phyloP scores from a whole-genome alignment of 2,888 invertebrate species.

The Cerastis rubricosa region DNA sequence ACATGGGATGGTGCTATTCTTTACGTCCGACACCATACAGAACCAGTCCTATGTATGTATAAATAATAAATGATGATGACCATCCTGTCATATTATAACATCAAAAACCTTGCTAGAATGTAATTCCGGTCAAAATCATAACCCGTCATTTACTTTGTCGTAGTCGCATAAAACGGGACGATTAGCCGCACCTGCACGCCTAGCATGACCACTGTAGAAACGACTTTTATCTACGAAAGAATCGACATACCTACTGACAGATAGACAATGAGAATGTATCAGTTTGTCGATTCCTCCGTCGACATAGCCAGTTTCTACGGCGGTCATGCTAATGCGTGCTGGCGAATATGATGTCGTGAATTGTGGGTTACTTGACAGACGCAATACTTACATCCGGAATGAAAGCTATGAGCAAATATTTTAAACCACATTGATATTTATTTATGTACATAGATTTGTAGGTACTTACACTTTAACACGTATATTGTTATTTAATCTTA shows the following conservation, averaged over 20 bases:
- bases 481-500: not conserved
- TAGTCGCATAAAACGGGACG: not conserved
- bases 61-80: not conserved
- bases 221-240: too few relatives aligned
- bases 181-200: not conserved
- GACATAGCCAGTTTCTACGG: too few relatives aligned
- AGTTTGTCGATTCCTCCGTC: too few relatives aligned
- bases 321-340: too few relatives aligned
- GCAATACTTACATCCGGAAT: not conserved
- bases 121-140: not conserved
- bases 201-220: too few relatives aligned
- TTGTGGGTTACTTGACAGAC: not conserved
- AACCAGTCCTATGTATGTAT: too few relatives aligned
- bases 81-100: not conserved
- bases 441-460: not conserved
- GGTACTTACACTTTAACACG: not conserved
- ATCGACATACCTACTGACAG: too few relatives aligned
- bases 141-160: not conserved
- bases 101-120: not conserved
- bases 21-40: too few relatives aligned
- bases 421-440: not conserved
- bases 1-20: too few relatives aligned
- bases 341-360: not conserved
- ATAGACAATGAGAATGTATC: too few relatives aligned
- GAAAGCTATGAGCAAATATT: conserved; percentile 1